Evolutionary conservation across 2,888 invertebrate species (phyloP), one percentile per base, ranked within the genome.

Genomic region (Drosophila emarginata): DNA sequence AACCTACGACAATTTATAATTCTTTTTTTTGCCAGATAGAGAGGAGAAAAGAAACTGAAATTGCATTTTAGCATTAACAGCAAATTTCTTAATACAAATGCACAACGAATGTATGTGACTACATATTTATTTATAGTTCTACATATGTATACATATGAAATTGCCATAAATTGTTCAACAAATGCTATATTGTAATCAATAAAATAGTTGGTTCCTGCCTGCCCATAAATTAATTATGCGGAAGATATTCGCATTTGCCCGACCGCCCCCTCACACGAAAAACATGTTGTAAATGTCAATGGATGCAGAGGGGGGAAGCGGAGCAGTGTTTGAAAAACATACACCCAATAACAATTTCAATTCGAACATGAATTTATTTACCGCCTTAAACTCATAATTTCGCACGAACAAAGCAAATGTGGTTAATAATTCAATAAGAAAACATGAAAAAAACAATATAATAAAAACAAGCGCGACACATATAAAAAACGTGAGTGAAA

Each of bases 1-100:
- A 84, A 87, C 83, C 83, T 83, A 87, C 87, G 85, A 87, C 83
- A 83, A 83, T 83, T 82, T 87, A 82, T 82, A 84, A 80, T 75
- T 76, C 37, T 21, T 7, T 32, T 32, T 28, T 50, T 26, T 36
- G 45, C 18, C 58, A 32, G 64, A 61, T 67, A 59, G 70, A 58
- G 73, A 77, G 67, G 54, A 73, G 82, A 66, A 68, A 67, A 57
- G 40, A 65, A 79, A 78, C 76, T 68, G 65, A 67, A 81, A 62
- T 67, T 72, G 74, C 76, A 74, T 69, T 75, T 65, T 72, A 57
- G 67, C 57, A 69, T 72, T 68, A 71, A 75, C 77, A 67, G 58
- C 75, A 67, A 45, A 75, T 66, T 54, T 73, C 39, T 72, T 73
- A 75, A 59, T 67, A 69, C 57, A 65, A 53, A 65, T 45, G 61